Evolutionary conservation across 1,140 invertebrate genomes (phyloP), one percentile per base, ranked within the genome.

Genomic region (Zaprionus ornatus): DNA sequence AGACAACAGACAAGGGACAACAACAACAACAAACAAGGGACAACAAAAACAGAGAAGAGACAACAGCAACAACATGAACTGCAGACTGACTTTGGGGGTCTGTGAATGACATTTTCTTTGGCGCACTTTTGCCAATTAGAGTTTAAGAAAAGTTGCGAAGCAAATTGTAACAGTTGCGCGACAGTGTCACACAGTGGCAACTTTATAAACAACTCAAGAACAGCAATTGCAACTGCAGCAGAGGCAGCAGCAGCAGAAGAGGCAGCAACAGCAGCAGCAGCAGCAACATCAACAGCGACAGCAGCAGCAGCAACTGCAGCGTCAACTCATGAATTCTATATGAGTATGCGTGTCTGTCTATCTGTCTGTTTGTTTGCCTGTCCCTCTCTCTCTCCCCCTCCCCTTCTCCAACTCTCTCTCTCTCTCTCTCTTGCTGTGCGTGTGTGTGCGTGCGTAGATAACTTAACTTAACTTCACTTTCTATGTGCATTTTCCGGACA

Each of bases 401-500:
- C 15, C n/a, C 37, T 15, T 13, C 37, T 40, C 5, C 13, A 2
- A 1, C 2, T 40, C 37, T 7, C 7, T 54, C n/a, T 21, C 25
- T 56, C 48, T 50, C 9, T 19, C 15, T 3, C 3, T 45, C n/a
- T 32, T 17, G n/a, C 40, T 59, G 19, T 45, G 19, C 23, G 48
- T 50, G 55, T 40, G 60, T 60, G 62, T 45, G 61, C 60, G 74
- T 76, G 69, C 52, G 69, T 60, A 72, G 74, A 76, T 75, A 75
- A 75, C 67, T 64, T 63, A 75, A 75, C 59, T 75, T 72, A 72
- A 66, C 55, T 73, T 73, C 74, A 77, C 70, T 73, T 73, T 73
- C 74, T 71, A 71, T 75, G 73, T 67, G 56, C 63, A 77, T 72
- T 77, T 76, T 77, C 74, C 69, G 74, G 68, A 50, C 74, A 77